Evolutionary conservation across 1,140 invertebrate species (phyloP).

Genomic region (Colletes gigas): DNA sequence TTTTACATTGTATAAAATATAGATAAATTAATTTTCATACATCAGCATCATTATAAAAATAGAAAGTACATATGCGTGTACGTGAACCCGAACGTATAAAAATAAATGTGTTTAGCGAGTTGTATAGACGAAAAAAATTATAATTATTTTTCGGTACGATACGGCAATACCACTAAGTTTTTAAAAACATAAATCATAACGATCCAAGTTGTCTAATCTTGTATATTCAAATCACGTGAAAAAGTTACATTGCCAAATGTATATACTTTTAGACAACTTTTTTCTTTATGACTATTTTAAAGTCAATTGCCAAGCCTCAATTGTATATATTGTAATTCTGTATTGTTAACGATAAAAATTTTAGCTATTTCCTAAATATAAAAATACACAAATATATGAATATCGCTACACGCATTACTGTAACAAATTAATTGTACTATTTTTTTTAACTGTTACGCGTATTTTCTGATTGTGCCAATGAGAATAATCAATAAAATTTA

Average conservation of each 20-base stretch:
- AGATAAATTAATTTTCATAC: conserved; percentile 29
- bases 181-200: conserved; percentile 43
- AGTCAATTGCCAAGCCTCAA: conserved; percentile 60
- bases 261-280: conserved; percentile 47
- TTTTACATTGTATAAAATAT: conserved; percentile 50
- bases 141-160: conserved; percentile 50
- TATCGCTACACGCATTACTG: conserved; percentile 25
- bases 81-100: conserved; percentile 19
- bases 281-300: conserved; percentile 52
- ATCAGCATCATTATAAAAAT: conserved; percentile 35
- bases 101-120: conserved; percentile 43
- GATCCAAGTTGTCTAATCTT: conserved; percentile 49
- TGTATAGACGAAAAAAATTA: conserved; percentile 48
- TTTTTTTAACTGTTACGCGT: conserved; percentile 70
- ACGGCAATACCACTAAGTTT: conserved; percentile 24
- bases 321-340: conserved; percentile 56
- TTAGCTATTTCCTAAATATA: conserved; percentile 53
- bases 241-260: conserved; percentile 23
- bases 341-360: conserved; percentile 51
- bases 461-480: conserved; percentile 75
- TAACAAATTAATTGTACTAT: conserved; percentile 64
- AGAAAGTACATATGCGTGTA: conserved; percentile 47
- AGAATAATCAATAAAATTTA: conserved; percentile 72
- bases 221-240: conserved; percentile 35
- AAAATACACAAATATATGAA: conserved; percentile 42